Evolutionary conservation across 2,113 vertebrate species (phyloP), one percentile per base, ranked within the genome.

Genomic region (Ophiodon elongatus): DNA sequence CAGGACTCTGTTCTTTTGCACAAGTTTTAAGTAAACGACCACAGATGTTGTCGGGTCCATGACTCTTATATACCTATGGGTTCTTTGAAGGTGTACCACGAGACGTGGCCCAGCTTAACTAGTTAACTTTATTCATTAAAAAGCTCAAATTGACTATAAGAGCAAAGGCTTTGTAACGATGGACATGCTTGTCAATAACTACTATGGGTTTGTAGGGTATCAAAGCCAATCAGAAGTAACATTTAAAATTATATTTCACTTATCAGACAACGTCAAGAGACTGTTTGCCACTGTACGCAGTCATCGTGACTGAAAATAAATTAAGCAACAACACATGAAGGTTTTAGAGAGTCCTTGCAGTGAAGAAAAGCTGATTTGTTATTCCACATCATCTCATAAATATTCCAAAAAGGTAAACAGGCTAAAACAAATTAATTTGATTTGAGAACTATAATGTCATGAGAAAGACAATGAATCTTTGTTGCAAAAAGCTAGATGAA

Each of bases 361-460:
- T 52, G 66, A 60, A 45, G 52, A 57, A 65, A 70, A 76, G n/a
- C 43, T 79, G 23, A 78, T 88, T 83, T 85, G 76, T 85, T 85
- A 69, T 80, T 80, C 65, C 29, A 39, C 47, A 59, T 56, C 0
- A 1, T 75, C 73, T 80, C 69, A 85, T 85, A 72, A 89, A 87
- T 85, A 89, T 87, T 86, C 39, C 25, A 85, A 60, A 67, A 56
- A 0, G 11, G 71, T 69, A 80, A 85, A 87, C 64, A 83, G 77
- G 27, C 67, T 69, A 45, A 47, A 43, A 65, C 15, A 62, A 70
- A 83, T 62, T 82, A 8, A 78, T 63, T 76, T 70, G 29, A 23
- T 74, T 83, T 73, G 57, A 73, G 56, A 85, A 82, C 33, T 82
- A 60, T 43, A 69, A 50, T 75, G 76, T 85, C 66, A 82, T 11